These are phyloP conservation scores for Lobophora halterata DNA, from an alignment of 2,888 invertebrate genomes.

Conservation along the genomic window DNA sequence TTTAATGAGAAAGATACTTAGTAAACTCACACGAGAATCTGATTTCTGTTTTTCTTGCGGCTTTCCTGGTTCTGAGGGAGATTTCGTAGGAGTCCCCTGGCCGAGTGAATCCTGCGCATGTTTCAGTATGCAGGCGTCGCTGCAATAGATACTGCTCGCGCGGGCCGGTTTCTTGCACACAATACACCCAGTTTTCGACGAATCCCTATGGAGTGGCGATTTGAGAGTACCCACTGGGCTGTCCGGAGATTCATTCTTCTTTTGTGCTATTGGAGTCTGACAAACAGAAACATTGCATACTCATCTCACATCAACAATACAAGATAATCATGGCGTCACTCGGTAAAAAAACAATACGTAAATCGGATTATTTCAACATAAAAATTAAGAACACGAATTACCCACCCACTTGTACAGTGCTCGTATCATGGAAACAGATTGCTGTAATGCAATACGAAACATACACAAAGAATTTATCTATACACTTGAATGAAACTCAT, in stretches of 20 bases:
- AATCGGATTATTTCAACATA: too few species aligned
- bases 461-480: slow-evolving; percentile 9
- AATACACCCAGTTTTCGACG: slow-evolving; percentile 81
- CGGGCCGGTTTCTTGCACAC: slow-evolving; percentile 89
- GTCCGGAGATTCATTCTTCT: slow-evolving; percentile 33
- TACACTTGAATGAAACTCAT: slow-evolving; percentile 13
- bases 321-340: too few species aligned
- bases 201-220: slow-evolving; percentile 38
- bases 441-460: slow-evolving; percentile 2
- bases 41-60: slow-evolving; percentile 54
- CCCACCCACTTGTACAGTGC: neutral
- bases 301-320: too few species aligned
- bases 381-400: neutral
- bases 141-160: slow-evolving; percentile 93
- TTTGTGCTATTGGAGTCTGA: slow-evolving; percentile 35
- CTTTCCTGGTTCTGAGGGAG: slow-evolving; percentile 48
- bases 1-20: neutral
- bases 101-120: slow-evolving; percentile 87
- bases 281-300: too few species aligned
- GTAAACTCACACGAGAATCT: slow-evolving; percentile 63
- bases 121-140: slow-evolving; percentile 91
- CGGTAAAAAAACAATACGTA: too few species aligned
- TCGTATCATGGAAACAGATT: neutral
- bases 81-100: slow-evolving; percentile 43
- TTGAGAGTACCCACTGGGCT: slow-evolving; percentile 19